Evolutionary conservation across 2,113 vertebrate genomes (phyloP).

Genomic region (Gavia stellata): DNA sequence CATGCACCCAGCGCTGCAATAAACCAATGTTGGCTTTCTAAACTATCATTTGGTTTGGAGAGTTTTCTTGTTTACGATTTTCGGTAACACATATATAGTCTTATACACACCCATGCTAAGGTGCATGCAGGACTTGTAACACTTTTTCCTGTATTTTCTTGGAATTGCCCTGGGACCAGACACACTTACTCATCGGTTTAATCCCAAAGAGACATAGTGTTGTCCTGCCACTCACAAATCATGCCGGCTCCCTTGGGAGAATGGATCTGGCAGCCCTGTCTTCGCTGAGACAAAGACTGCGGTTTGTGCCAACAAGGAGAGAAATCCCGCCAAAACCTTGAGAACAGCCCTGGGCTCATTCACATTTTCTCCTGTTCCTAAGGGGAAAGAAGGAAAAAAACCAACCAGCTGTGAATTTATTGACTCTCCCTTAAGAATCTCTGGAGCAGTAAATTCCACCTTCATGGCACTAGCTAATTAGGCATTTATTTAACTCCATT

Average conservation of each 20-base stretch:
- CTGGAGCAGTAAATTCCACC: slow-evolving; percentile 74
- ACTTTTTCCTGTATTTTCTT: neutral
- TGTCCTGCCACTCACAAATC: neutral
- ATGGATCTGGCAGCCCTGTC: neutral
- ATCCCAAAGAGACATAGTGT: neutral
- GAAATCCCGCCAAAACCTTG: slow-evolving; percentile 44
- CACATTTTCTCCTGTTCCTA: slow-evolving; percentile 44
- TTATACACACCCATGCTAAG: neutral
- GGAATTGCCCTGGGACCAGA: neutral
- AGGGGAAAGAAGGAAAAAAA: neutral
- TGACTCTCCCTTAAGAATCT: slow-evolving; percentile 75
- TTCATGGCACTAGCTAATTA: slow-evolving; percentile 77
- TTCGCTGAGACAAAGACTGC: neutral
- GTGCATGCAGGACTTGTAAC: neutral
- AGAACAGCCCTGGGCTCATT: slow-evolving; percentile 47
- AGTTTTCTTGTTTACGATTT: too few species aligned
- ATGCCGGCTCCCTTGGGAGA: neutral
- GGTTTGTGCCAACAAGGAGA: slow-evolving; percentile 45
- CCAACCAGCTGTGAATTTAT: slow-evolving; percentile 74
- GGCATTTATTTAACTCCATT: slow-evolving; percentile 82
- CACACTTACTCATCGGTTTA: neutral
- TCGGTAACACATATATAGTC: accelerated
- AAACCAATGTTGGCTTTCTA: too few species aligned
- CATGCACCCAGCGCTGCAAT: too few species aligned
- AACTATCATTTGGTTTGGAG: too few species aligned